Base-by-base conservation (phyloP, 2,888 invertebrate genomes). In the Scaptomyza parva region DNA sequence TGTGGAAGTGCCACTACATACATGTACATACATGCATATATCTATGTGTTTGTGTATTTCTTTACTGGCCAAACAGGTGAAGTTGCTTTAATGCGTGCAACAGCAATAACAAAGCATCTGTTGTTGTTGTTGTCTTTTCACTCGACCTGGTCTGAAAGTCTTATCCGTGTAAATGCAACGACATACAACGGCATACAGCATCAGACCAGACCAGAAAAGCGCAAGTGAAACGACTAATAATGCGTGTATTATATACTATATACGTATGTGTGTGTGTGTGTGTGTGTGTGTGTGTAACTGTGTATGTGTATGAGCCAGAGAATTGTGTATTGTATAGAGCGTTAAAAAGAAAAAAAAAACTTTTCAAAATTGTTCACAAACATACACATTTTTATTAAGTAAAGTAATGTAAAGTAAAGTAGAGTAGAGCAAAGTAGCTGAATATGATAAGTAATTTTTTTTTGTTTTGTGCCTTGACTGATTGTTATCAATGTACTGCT, bases 211-310 rank as follows among this genome's bases (percentile, higher is more conserved):
- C 44, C 64, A 60, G 65, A 73, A 73, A 72, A 73, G 76, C 76
- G 73, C 76, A 73, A 73, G 73, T 73, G 76, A 73, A 76, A 76
- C 60, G 60, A 64, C 57, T 71, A 64, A 71, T 60, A 64, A 70
- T 75, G 76, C 48, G 48, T 69, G 20, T 8, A 33, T 12, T 24
- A 41, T 28, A 22, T 5, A 22, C 3, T 22, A 8, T 33, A 12
- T 12, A 30, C 8, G 24, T 30, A 12, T 30, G 30, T 28, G 7
- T 28, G 9, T 28, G 7, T 9, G 9, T 24, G 24, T 24, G 24
- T 24, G 24, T 2, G 24, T 24, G 6, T 24, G 24, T 24, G 2
- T 24, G n/a, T n/a, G n/a, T n/a, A n/a, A n/a, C n/a, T n/a, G n/a
- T n/a, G n/a, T n/a, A n/a, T n/a, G n/a, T n/a, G n/a, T n/a, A n/a